Evolutionary conservation across 1,140 invertebrate species (phyloP), one percentile per base, ranked within the genome.

Genomic region (Drosophila novamexicana): DNA sequence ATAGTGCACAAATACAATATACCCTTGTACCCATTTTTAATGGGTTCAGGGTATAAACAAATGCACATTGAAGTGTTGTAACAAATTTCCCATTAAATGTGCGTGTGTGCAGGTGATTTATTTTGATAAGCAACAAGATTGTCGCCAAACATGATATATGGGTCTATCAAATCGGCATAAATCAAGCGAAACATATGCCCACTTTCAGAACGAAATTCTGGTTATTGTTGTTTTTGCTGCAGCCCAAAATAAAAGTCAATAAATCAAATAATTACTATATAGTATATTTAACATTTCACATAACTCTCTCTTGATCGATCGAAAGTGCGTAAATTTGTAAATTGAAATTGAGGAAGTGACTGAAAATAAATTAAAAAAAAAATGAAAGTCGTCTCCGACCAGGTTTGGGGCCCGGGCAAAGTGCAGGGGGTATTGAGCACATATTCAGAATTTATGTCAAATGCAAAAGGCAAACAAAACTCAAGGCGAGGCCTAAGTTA

Each of bases 401-500:
- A 3, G 22, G 22, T 22, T 22, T 22, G 22, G 22, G 22, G 22
- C 4, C 22, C 4, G 5, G 3, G 22, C 22, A 4, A 29, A 29
- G 3, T 29, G 22, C 22, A 29, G 22, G 22, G 22, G 22, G 22
- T 29, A 54, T 44, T 32, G 56, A 50, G 45, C 39, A 22, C 54
- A 57, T 29, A 10, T 32, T 5, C 42, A 42, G 70, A 75, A 70
- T 74, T 75, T 50, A 73, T 78, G 76, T 59, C 14, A 81, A 81
- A 68, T 73, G 63, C 61, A 73, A 82, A 74, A 57, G 65, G 71
- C 75, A 85, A 72, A 54, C 70, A 72, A 42, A 75, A 40, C 42
- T 86, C 83, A 75, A 82, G 81, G 81, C 83, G 66, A 57, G 70
- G 80, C 73, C 49, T 16, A 36, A 18, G 63, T 58, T 76, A 79